Evolutionary conservation across 92 coral and sea anemone genomes (phyloP).

Genomic region (Isaurus tuberculatus): DNA sequence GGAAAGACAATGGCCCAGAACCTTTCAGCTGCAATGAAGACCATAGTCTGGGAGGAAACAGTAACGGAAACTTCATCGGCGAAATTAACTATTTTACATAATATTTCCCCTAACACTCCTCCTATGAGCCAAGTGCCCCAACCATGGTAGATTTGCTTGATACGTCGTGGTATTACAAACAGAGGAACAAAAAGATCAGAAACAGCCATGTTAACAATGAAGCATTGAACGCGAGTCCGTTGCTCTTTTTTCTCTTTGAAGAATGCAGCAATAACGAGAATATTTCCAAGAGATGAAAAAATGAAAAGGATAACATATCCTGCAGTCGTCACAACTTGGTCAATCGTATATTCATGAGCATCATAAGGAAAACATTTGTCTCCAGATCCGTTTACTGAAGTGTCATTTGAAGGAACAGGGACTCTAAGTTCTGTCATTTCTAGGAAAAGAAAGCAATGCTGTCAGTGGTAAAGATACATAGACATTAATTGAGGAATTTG

Average conservation of each 20-base stretch:
- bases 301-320: constrained; percentile 15
- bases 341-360: not conserved
- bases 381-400: not conserved
- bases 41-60: constrained; percentile 23
- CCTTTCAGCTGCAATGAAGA: constrained; percentile 20
- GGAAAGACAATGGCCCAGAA: constrained; percentile 29
- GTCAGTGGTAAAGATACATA: not conserved
- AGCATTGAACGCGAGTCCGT: constrained; percentile 6
- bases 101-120: constrained; percentile 4
- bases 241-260: not conserved
- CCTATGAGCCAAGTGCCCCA: constrained; percentile 17
- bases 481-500: not conserved
- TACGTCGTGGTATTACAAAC: constrained; percentile 15
- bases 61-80: constrained; percentile 18
- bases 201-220: not conserved
- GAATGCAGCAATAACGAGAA: not conserved
- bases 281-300: not conserved
- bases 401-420: not conserved
- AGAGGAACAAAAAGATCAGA: constrained; percentile 19
- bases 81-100: constrained; percentile 17
- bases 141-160: constrained; percentile 1
- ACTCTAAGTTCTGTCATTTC: not conserved
- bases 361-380: not conserved
- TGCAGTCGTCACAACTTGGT: not conserved
- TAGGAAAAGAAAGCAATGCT: not conserved